Conservation (phyloP, 2,888 invertebrate species). For the Zygogramma bicolorata region DNA sequence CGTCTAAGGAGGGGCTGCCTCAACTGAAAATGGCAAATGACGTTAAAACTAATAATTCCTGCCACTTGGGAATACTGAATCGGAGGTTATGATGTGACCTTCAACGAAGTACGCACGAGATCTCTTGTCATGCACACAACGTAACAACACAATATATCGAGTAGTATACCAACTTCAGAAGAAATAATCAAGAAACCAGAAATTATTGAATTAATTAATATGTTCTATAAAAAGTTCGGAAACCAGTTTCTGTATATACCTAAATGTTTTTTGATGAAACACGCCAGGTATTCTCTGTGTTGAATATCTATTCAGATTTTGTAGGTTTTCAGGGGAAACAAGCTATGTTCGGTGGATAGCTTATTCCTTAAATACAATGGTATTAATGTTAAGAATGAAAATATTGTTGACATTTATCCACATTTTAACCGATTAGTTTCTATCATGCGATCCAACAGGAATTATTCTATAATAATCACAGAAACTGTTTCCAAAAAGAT, state of each 20-base stretch:
- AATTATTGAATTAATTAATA: not conserved
- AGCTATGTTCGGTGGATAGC: too few relatives aligned
- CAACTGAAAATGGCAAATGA: not conserved
- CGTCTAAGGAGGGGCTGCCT: too few relatives aligned
- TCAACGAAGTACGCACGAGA: not conserved
- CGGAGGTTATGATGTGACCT: not conserved
- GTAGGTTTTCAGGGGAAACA: not conserved
- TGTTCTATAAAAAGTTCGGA: not conserved
- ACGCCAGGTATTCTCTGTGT: not conserved
- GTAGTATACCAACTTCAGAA: not conserved
- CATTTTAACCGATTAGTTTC: too few relatives aligned
- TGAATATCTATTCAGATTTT: not conserved
- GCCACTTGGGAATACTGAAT: not conserved
- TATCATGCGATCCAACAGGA: not conserved
- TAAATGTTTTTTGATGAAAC: not conserved
- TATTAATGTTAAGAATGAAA: too few relatives aligned
- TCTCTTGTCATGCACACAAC: not conserved
- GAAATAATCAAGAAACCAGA: not conserved
- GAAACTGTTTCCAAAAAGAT: too few relatives aligned
- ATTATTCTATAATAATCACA: not conserved
- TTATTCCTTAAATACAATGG: too few relatives aligned
- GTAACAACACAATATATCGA: not conserved
- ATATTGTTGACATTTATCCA: too few relatives aligned
- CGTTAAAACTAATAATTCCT: not conserved
- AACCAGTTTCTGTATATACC: not conserved